These are phyloP conservation scores for Aphodius granarius DNA, from an alignment of 2,888 invertebrate genomes.

Conservation along the genomic window DNA sequence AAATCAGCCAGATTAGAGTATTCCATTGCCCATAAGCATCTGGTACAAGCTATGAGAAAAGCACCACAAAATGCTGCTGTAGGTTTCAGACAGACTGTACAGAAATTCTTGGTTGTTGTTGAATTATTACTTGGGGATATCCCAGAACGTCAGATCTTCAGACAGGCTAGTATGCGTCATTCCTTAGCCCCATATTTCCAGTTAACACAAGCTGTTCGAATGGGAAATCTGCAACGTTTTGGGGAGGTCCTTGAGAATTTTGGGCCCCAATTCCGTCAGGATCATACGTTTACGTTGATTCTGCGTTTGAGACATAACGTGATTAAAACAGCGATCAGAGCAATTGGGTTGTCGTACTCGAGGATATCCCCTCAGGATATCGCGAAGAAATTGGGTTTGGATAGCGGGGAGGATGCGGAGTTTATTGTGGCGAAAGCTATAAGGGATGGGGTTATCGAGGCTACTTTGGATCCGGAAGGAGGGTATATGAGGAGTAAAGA, in stretches of 20 bases:
- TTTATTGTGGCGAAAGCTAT: conserved; percentile 99
- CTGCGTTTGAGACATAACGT: conserved; percentile 96
- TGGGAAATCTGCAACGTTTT: conserved; percentile 93
- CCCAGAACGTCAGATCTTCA: conserved; percentile 93
- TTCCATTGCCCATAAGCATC: conserved; percentile 94
- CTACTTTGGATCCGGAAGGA: conserved; percentile 91
- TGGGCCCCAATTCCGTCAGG: conserved; percentile 87
- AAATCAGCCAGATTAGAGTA: conserved; percentile 98
- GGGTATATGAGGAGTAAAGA: conserved; percentile 98
- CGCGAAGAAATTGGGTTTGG: conserved; percentile 89
- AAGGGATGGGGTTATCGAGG: conserved; percentile 97
- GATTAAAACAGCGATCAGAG: conserved; percentile 96
- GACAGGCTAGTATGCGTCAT: conserved; percentile 85
- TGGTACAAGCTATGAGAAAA: conserved; percentile 93
- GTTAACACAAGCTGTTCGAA: conserved; percentile 93
- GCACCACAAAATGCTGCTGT: conserved; percentile 98
- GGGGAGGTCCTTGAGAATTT: conserved; percentile 90
- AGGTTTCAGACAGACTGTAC: conserved; percentile 97
- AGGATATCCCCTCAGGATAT: conserved; percentile 94
- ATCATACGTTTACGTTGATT: conserved; percentile 95
- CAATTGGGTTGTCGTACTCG: conserved; percentile 95
- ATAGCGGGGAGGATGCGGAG: conserved; percentile 97
- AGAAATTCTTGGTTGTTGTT: conserved; percentile 92
- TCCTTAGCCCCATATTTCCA: conserved; percentile 95
- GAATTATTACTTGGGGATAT: conserved; percentile 96